Evolutionary conservation across 2,113 vertebrate genomes (phyloP), one percentile per base, ranked within the genome.

Genomic region (Edolisoma coerulescens): DNA sequence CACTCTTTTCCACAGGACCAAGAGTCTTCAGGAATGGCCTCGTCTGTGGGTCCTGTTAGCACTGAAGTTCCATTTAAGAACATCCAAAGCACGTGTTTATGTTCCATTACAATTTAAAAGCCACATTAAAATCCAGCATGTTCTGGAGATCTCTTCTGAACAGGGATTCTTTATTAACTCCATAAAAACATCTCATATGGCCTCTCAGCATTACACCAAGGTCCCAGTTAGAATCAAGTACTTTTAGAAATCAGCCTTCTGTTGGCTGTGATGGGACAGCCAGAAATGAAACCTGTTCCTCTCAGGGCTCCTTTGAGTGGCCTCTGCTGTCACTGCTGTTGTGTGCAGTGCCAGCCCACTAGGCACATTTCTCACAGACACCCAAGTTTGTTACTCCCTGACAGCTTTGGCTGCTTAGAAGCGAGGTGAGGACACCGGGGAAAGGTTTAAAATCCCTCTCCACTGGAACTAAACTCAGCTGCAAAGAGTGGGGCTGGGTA

Each of bases 401-500:
- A 1, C 52, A 39, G 30, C 39, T 67, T 15, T 42, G 13, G 26
- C 37, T 53, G 5, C 14, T 42, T 32, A 33, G 41, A 14, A 67
- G 6, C 26, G 5, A 63, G 65, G 37, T 44, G 32, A 57, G 32
- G 23, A 18, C 21, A 1, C 2, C 15, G n/a, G 33, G 63, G 33
- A 69, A 37, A 18, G n/a, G 30, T 39, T 37, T 21, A 3, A 42
- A 49, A 41, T 11, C 16, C 24, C 28, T 69, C 26, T 35, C 23
- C 8, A 2, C 52, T 33, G 47, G n/a, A 23, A 5, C 44, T 21
- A 7, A 68, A 33, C 14, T 57, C 6, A 1, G 4, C 9, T 78
- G 18, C 41, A 35, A 3, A 4, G 14, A 28, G 37, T 10, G 39
- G 65, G n/a, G 8, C n/a, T 56, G n/a, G 16, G 6, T 6, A 0